A percentile compares a stretch with the other conserved stretches of the same genome.
Evolutionary conservation across 2,888 invertebrate species (phyloP).

Genomic region (Altica lythri): DNA sequence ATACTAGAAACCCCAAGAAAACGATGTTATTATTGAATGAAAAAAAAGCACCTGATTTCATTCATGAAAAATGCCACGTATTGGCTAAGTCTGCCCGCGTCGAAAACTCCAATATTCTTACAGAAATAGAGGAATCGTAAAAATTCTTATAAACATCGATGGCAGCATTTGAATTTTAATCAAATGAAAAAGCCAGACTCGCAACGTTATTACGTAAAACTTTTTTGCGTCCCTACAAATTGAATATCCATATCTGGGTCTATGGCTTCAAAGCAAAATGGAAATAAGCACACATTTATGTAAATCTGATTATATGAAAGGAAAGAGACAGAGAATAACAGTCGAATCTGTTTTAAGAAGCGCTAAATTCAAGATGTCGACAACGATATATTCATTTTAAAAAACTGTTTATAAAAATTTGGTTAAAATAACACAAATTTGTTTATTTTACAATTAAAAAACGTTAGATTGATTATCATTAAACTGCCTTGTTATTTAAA

Average conservation of each 20-base stretch:
- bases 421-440: too few species aligned
- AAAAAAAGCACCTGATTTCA: background rate
- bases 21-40: constrained; percentile 1
- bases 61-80: constrained; percentile 2
- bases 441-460: too few species aligned
- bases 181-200: constrained; percentile 24
- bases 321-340: constrained; percentile 18
- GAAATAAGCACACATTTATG: constrained; percentile 28
- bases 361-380: constrained; percentile 25
- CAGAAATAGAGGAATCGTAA: constrained; percentile 17
- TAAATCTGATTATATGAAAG: constrained; percentile 23
- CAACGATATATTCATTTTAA: constrained; percentile 4
- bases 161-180: constrained; percentile 27
- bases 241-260: constrained; percentile 29
- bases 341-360: constrained; percentile 21
- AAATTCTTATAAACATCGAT: constrained; percentile 26
- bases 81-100: background rate
- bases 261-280: constrained; percentile 27
- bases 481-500: too few species aligned
- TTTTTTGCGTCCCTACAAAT: constrained; percentile 25
- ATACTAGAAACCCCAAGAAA: too few species aligned
- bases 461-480: too few species aligned
- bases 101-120: constrained; percentile 17
- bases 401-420: too few species aligned
- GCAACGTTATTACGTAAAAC: constrained; percentile 22